Evolutionary conservation across 2,113 vertebrate species (phyloP).

Genomic region (Pandion haliaetus): DNA sequence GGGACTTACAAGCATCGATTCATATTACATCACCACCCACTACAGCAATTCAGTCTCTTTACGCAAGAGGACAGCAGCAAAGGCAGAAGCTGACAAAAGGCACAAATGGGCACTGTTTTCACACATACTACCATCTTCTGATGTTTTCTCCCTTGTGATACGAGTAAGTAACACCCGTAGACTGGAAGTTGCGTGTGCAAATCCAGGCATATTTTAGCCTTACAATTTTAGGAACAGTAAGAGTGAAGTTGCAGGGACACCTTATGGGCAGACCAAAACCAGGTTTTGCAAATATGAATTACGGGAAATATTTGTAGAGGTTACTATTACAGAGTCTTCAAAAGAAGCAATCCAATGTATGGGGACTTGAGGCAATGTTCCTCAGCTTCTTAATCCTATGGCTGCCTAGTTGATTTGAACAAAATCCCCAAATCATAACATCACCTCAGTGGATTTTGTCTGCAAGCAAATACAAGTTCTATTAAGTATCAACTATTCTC

Average conservation of each 20-base stretch:
- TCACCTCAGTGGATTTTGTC: background rate
- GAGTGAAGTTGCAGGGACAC: background rate
- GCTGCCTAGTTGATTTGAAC: background rate
- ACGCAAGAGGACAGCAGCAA: background rate
- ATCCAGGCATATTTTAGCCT: background rate
- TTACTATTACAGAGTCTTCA: background rate
- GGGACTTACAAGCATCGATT: background rate
- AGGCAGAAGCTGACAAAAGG: conserved; percentile 4
- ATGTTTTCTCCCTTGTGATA: background rate
- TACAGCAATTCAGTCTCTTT: background rate
- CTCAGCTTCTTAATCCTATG: background rate
- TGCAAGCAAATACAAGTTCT: background rate
- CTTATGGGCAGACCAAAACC: background rate
- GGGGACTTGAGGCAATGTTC: background rate
- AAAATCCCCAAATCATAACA: background rate
- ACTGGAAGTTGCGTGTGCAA: background rate
- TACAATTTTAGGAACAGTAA: background rate
- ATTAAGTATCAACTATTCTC: background rate
- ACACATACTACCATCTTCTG: background rate
- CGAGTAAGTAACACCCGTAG: background rate
- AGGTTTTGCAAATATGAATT: background rate
- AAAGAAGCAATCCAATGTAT: background rate
- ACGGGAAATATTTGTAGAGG: background rate
- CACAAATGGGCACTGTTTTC: background rate
- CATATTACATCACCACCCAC: background rate